Evolutionary conservation across 2,797 vertebrate genomes (phyloP).

Genomic region (Tragopan temminckii): DNA sequence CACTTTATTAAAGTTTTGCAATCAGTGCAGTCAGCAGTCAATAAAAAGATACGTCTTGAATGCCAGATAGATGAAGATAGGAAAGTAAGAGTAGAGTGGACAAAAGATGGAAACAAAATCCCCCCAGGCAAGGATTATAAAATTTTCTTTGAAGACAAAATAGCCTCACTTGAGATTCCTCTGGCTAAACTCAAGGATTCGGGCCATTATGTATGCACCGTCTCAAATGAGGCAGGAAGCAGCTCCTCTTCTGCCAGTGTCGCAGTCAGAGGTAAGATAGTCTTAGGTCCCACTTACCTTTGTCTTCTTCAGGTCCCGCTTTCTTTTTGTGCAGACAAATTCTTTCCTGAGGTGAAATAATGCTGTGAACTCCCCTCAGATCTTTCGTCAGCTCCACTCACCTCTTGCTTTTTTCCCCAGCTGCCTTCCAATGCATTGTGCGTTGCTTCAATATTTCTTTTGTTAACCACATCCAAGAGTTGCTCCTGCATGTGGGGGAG

Average conservation of each 20-base stretch:
- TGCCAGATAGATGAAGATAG: slow-evolving; percentile 97
- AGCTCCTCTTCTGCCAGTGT: slow-evolving; percentile 89
- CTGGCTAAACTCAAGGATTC: slow-evolving; percentile 96
- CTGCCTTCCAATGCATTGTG: background rate
- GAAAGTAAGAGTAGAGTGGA: slow-evolving; percentile 92
- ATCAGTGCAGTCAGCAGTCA: slow-evolving; percentile 88
- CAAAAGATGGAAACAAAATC: slow-evolving; percentile 93
- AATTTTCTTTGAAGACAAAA: slow-evolving; percentile 96
- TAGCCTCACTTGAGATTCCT: slow-evolving; percentile 93
- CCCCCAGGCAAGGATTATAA: slow-evolving; percentile 95
- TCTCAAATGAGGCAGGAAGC: slow-evolving; percentile 94
- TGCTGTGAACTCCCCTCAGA: background rate
- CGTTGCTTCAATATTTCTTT: background rate
- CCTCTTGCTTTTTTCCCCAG: background rate
- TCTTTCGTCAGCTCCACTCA: background rate
- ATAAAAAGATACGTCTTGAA: slow-evolving; percentile 91
- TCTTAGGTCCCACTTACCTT: background rate
- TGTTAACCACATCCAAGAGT: background rate
- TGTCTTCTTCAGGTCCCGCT: background rate
- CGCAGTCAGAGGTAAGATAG: slow-evolving; percentile 94
- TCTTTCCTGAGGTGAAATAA: background rate
- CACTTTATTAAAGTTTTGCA: slow-evolving; percentile 90
- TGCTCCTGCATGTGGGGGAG: background rate
- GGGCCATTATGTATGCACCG: slow-evolving; percentile 93
- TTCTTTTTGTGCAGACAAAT: slow-evolving; percentile 32